Base-by-base conservation (phyloP, 2,113 vertebrate genomes). In the Thamnophis sirtalis region DNA sequence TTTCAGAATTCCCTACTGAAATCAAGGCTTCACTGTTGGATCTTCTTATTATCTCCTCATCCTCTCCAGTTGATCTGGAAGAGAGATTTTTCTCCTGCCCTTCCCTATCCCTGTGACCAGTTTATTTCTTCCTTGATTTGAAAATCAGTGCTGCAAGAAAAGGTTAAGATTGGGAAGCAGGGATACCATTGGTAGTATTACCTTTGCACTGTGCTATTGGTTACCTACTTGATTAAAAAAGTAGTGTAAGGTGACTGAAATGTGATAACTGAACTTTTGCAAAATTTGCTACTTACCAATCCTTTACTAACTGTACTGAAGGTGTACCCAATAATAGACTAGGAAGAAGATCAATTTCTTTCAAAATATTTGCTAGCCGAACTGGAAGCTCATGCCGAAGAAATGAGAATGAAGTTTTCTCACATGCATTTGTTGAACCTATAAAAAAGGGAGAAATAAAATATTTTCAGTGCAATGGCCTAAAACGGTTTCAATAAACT, bases 331-430 rank as follows among this genome's bases (percentile, higher is more conserved):
- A 96, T 85, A 99, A 96, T 92, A 97, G 98, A 94, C 98, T 98
- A 13, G 99, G 99, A 90, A 99, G 99, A 56, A 99, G 98, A 93
- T 99, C 98, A 1, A 99, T 99, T 96, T 99, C 99, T 92, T 98
- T 98, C 97, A 99, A 98, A 94, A 99, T 99, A 96, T 99, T 99
- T 91, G 99, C 99, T 93, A 99, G 97, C 93, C 99, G 97, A 92
- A 99, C 99, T 8, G 99, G 99, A 96, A 99, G 98, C 93, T 99
- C 99, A 96, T 99, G 99, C 6, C 99, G 96, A 94, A 99, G 96
- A 97, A 99, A 99, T 0, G 98, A 97, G 89, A 99, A 99, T 6
- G 99, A 99, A 7, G 99, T 99, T 97, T 98, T 99, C 97, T 99
- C 99, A 94, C 99, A 99, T 19, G 98, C 99, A 94, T 99, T 98